These are phyloP conservation scores for Neotoma lepida DNA, from an alignment of 2,113 vertebrate species.

Conservation along the genomic window DNA sequence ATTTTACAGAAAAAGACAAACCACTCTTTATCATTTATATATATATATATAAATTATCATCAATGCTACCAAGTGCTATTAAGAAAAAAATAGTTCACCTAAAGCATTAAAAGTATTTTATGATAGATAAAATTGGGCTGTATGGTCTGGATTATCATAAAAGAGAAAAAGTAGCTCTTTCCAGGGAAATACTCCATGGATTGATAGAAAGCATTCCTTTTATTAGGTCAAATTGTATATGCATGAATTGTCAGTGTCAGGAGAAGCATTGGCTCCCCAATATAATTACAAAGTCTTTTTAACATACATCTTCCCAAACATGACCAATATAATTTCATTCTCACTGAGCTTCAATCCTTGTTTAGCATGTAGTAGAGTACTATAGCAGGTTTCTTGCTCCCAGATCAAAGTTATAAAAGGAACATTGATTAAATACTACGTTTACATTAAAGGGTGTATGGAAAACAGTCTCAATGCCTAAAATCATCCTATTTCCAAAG, in stretches of 20 bases:
- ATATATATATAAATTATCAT: neutral
- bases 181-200: neutral
- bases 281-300: neutral
- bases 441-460: neutral
- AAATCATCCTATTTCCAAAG: neutral
- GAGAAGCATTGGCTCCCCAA: neutral
- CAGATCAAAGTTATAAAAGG: neutral
- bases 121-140: neutral
- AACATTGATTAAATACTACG: neutral
- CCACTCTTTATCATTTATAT: neutral
- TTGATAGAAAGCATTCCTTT: neutral
- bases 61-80: neutral
- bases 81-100: neutral
- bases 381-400: neutral
- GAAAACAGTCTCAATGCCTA: neutral
- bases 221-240: neutral
- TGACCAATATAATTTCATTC: neutral
- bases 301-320: neutral
- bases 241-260: neutral
- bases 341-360: neutral
- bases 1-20: neutral
- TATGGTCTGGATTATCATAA: neutral
- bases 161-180: neutral
- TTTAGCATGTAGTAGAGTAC: neutral
- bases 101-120: conserved; percentile 6